These are phyloP conservation scores for Lichenostomus cassidix DNA, from an alignment of 2,113 vertebrate species.

Conservation along the genomic window DNA sequence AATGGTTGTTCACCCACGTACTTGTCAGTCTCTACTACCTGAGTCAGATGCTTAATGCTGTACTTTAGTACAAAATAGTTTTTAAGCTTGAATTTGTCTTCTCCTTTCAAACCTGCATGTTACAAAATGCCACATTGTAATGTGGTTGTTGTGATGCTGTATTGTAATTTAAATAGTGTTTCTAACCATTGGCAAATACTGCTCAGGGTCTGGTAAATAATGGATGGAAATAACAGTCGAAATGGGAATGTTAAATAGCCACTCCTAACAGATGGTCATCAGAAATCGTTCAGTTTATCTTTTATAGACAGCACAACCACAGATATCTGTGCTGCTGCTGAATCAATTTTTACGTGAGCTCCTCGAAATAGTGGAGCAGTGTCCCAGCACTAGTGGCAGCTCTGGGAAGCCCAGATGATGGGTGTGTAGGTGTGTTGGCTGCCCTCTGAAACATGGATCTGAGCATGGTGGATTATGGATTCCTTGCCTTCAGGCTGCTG, in stretches of 20 bases:
- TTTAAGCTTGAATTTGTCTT: neutral
- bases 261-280: neutral
- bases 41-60: neutral
- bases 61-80: neutral
- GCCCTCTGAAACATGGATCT: fast-evolving
- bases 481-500: neutral
- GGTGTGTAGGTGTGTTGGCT: fast-evolving
- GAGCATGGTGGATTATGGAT: neutral
- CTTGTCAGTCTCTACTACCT: neutral
- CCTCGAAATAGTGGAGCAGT: neutral
- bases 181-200: neutral
- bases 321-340: neutral
- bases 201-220: neutral
- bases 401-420: neutral
- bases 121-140: neutral
- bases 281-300: neutral
- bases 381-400: neutral
- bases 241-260: neutral
- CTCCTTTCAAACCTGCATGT: neutral
- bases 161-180: neutral
- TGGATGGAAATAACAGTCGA: neutral
- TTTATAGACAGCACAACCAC: neutral
- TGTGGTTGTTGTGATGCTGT: neutral
- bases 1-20: neutral
- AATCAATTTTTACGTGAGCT: neutral